Conservation (phyloP, 2,888 invertebrate genomes). For the Cartodere bifasciata region DNA sequence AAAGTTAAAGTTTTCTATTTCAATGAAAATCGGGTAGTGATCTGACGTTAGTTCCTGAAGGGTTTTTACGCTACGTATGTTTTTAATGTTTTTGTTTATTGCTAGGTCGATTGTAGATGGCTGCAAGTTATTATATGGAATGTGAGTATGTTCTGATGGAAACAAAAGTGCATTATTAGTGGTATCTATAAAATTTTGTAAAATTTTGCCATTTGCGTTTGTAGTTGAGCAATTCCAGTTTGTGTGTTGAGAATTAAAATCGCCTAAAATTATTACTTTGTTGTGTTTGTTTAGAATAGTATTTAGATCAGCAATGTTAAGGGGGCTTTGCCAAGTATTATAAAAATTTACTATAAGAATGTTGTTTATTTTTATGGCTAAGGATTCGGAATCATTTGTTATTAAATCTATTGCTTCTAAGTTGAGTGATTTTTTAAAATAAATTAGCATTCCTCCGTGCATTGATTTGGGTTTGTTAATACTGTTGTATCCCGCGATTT, state of each 20-base stretch:
- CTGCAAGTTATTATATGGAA: not conserved
- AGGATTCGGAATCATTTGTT: too few relatives aligned
- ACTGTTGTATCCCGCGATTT: too few relatives aligned
- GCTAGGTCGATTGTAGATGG: slow-evolving; percentile 5
- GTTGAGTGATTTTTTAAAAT: too few relatives aligned
- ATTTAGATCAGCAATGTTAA: not conserved
- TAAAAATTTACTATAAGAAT: too few relatives aligned
- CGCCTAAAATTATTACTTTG: not conserved
- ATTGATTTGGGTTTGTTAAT: too few relatives aligned
- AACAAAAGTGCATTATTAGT: not conserved
- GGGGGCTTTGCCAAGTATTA: too few relatives aligned
- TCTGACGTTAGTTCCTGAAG: slow-evolving; percentile 1
- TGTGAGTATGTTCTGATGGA: not conserved
- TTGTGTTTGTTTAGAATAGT: not conserved
- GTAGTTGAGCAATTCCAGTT: not conserved
- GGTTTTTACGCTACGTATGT: not conserved
- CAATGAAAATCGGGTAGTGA: slow-evolving; percentile 1
- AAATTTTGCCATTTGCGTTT: not conserved
- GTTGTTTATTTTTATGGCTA: too few relatives aligned
- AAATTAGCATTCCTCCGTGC: too few relatives aligned
- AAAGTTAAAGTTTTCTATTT: not conserved
- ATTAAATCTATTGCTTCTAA: too few relatives aligned
- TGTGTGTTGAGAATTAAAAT: not conserved
- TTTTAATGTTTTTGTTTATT: not conserved
- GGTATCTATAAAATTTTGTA: not conserved